These are phyloP conservation scores for Amphipyra tragopoginis DNA, from an alignment of 2,888 invertebrate species.

Conservation along the genomic window DNA sequence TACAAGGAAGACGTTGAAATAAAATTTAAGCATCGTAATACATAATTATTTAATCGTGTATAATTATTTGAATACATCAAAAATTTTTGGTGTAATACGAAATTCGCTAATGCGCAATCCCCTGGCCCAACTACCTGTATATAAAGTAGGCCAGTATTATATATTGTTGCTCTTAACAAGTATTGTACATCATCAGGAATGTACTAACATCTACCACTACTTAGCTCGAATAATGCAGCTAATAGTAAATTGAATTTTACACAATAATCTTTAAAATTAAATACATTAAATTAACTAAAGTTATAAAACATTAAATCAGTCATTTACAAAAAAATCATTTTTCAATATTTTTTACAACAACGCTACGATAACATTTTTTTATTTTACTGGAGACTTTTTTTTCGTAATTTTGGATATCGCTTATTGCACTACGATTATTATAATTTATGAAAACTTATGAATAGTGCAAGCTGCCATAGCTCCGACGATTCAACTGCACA, in stretches of 20 bases:
- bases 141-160: slow-evolving; percentile 73
- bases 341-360: slow-evolving; percentile 69
- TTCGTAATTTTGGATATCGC: slow-evolving; percentile 68
- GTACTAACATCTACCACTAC: slow-evolving; percentile 83
- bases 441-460: slow-evolving; percentile 53
- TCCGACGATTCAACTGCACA: slow-evolving; percentile 30
- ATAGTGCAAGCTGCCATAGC: slow-evolving; percentile 53
- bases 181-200: slow-evolving; percentile 87
- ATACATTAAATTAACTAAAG: slow-evolving; percentile 79
- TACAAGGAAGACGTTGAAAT: slow-evolving; percentile 44
- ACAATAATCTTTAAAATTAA: slow-evolving; percentile 73
- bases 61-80: slow-evolving; percentile 87
- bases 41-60: slow-evolving; percentile 84
- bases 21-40: slow-evolving; percentile 70
- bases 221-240: slow-evolving; percentile 69
- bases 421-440: slow-evolving; percentile 71
- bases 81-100: slow-evolving; percentile 86
- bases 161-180: slow-evolving; percentile 71
- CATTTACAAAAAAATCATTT: slow-evolving; percentile 74
- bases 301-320: slow-evolving; percentile 82
- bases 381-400: slow-evolving; percentile 59
- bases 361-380: slow-evolving; percentile 57
- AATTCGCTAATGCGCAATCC: slow-evolving; percentile 77
- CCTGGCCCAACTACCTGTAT: slow-evolving; percentile 71
- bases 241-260: slow-evolving; percentile 68